These are phyloP conservation scores for Microtus montanus DNA, from an alignment of 2,113 vertebrate species.

Conservation along the genomic window DNA sequence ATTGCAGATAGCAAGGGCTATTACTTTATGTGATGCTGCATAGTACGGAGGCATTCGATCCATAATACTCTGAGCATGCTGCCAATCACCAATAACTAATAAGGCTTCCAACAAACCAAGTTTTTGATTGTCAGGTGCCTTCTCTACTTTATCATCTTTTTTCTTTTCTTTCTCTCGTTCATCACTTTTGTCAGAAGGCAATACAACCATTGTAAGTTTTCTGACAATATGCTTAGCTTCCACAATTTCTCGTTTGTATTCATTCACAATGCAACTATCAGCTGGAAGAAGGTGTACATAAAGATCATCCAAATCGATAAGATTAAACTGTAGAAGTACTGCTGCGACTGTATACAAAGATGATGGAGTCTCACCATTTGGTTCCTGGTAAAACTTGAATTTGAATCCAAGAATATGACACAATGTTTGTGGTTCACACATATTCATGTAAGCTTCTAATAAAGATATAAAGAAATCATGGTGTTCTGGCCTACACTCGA, in stretches of 20 bases:
- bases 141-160: slow-evolving; percentile 92
- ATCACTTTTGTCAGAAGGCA: slow-evolving; percentile 94
- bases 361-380: slow-evolving; percentile 96
- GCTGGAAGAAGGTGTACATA: slow-evolving; percentile 96
- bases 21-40: slow-evolving; percentile 95
- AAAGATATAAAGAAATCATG: slow-evolving; percentile 98
- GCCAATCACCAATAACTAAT: slow-evolving; percentile 97
- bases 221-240: slow-evolving; percentile 98
- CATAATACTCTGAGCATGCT: slow-evolving; percentile 97
- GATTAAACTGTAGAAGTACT: slow-evolving; percentile 95
- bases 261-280: slow-evolving; percentile 93
- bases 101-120: slow-evolving; percentile 97
- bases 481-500: slow-evolving; percentile 96
- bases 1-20: slow-evolving; percentile 95
- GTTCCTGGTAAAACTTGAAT: slow-evolving; percentile 94
- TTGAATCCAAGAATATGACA: slow-evolving; percentile 99
- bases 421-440: slow-evolving; percentile 97
- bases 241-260: slow-evolving; percentile 93
- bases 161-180: slow-evolving; percentile 94
- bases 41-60: slow-evolving; percentile 98
- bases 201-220: slow-evolving; percentile 96
- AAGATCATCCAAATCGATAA: slow-evolving; percentile 97
- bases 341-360: slow-evolving; percentile 98
- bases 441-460: slow-evolving; percentile 98
- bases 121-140: slow-evolving; percentile 97